phyloP scores from a whole-genome alignment of 2,113 vertebrate species.

The Bubo blakistoni region DNA sequence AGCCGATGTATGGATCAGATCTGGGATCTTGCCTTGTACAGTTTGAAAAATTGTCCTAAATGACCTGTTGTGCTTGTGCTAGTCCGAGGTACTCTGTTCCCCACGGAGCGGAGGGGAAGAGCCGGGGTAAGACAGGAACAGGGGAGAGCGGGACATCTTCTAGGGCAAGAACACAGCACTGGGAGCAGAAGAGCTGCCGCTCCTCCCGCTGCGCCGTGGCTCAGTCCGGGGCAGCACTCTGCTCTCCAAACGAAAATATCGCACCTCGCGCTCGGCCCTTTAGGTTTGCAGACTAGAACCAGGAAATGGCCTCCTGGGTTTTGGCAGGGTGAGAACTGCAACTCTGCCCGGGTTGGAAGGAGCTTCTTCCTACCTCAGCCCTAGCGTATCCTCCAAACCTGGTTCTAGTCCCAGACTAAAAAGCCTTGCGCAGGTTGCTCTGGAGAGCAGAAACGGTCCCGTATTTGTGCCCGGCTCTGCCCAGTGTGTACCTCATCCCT shows the following conservation, averaged over 20 bases:
- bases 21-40: neutral
- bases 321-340: neutral
- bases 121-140: neutral
- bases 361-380: neutral
- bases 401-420: neutral
- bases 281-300: neutral
- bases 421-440: neutral
- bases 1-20: fast-evolving
- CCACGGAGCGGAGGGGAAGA: neutral
- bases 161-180: neutral
- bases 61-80: fast-evolving
- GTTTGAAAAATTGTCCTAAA: neutral
- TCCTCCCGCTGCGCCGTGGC: neutral
- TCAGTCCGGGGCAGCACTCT: neutral
- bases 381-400: neutral
- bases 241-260: neutral
- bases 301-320: neutral
- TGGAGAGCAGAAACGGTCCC: neutral
- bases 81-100: neutral
- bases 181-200: neutral
- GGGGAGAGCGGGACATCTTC: neutral
- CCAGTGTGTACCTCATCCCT: no score
- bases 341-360: neutral
- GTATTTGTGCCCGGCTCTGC: neutral
- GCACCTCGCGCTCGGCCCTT: neutral